Conservation (phyloP, 2,888 invertebrate species). For the Rosalia funebris region DNA sequence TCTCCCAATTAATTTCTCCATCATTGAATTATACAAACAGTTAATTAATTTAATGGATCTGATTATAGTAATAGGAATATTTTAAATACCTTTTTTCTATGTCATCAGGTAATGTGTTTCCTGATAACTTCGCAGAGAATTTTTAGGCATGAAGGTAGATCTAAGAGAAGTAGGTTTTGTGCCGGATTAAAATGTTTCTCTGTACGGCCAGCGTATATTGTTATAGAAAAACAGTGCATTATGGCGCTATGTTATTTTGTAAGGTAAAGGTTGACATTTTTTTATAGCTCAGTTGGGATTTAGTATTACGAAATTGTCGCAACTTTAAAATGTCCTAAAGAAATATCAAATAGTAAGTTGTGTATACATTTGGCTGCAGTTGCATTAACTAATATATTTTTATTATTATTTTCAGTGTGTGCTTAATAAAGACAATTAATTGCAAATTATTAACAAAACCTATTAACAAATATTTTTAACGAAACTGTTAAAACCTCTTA, state of each 20-base stretch:
- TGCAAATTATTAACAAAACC: too few relatives aligned
- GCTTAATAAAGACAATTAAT: too few relatives aligned
- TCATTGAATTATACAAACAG: not conserved
- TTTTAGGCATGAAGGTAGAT: not conserved
- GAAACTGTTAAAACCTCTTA: too few relatives aligned
- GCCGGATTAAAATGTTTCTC: not conserved
- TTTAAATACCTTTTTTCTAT: slow-evolving; percentile 4
- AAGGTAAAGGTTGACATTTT: not conserved
- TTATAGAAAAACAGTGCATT: not conserved
- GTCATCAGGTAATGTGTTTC: not conserved
- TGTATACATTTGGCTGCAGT: too few relatives aligned
- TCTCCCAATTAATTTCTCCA: not conserved
- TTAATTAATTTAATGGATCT: not conserved
- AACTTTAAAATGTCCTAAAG: too few relatives aligned
- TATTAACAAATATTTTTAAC: too few relatives aligned
- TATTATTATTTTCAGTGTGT: too few relatives aligned
- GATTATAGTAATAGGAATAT: not conserved
- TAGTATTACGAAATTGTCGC: too few relatives aligned
- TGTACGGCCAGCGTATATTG: not conserved
- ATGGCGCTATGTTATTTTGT: not conserved
- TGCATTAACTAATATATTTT: too few relatives aligned
- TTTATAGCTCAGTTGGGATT: too few relatives aligned
- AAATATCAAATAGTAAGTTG: too few relatives aligned
- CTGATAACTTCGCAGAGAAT: not conserved
- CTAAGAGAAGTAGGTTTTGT: too few relatives aligned